These are phyloP conservation scores for Drosophila rubida DNA, from an alignment of 2,888 invertebrate species.

Conservation along the genomic window DNA sequence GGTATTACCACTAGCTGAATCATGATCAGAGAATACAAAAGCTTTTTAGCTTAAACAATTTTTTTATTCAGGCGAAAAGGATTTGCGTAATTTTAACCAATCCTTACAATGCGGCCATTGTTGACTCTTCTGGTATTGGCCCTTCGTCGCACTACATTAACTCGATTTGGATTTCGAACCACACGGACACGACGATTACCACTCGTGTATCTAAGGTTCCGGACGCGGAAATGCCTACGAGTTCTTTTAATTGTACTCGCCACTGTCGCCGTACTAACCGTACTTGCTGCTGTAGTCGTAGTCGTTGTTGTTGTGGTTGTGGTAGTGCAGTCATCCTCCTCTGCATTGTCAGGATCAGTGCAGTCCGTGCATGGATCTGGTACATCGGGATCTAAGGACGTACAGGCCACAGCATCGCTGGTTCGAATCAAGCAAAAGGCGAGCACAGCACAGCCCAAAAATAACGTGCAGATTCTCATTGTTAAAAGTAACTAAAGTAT, in stretches of 20 bases:
- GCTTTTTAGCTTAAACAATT: no score
- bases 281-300: not conserved
- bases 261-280: not conserved
- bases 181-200: not conserved
- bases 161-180: not conserved
- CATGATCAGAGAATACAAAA: no score
- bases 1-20: no score
- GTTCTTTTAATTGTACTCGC: not conserved
- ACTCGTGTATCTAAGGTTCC: not conserved
- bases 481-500: not conserved
- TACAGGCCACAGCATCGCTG: not conserved
- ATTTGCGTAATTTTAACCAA: slow-evolving; percentile 24
- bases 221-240: not conserved
- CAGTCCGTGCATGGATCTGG: not conserved
- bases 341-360: not conserved
- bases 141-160: not conserved
- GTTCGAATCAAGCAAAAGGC: not conserved
- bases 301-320: not conserved
- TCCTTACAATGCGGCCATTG: not conserved
- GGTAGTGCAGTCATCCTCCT: not conserved
- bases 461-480: not conserved
- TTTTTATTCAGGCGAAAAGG: not conserved
- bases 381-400: not conserved
- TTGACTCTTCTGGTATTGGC: not conserved
- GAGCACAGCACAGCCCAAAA: not conserved